Percentiles rank a stretch among this genome's conserved stretches.
These are phyloP conservation scores for Asobara japonica DNA, from an alignment of 1,140 invertebrate genomes.

Conservation along the genomic window DNA sequence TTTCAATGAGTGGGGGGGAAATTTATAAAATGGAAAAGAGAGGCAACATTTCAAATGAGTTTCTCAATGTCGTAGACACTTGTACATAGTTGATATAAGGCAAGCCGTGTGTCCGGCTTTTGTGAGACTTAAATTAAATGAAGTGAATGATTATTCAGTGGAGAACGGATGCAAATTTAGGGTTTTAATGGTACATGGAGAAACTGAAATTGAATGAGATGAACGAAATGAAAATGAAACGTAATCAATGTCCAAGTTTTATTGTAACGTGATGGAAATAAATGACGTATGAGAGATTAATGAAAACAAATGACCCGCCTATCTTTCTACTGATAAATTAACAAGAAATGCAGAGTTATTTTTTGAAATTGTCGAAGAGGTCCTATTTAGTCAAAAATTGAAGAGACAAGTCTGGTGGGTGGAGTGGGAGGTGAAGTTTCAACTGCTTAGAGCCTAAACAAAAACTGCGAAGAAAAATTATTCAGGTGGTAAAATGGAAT, in stretches of 20 bases:
- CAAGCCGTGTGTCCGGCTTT: constrained; percentile 31
- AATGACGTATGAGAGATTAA: constrained; percentile 42
- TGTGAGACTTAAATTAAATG: constrained; percentile 10
- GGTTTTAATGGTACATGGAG: constrained; percentile 7
- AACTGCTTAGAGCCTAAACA: neutral
- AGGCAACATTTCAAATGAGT: constrained; percentile 37
- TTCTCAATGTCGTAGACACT: constrained; percentile 43
- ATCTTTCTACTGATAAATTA: constrained; percentile 57
- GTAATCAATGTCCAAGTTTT: constrained; percentile 3
- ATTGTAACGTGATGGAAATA: constrained; percentile 35
- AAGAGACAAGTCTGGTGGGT: neutral
- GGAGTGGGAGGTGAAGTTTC: neutral
- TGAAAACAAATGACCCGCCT: constrained; percentile 49
- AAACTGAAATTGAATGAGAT: no score
- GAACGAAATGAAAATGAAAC: neutral
- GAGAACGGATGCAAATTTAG: constrained; percentile 10
- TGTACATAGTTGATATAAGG: constrained; percentile 50
- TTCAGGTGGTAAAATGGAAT: no score
- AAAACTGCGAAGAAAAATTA: no score
- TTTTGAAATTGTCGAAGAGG: constrained; percentile 44
- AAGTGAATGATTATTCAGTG: constrained; percentile 27
- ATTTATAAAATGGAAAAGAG: neutral
- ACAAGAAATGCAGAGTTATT: constrained; percentile 33
- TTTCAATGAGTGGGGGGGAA: constrained; percentile 10
- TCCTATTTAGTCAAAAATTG: constrained; percentile 43